Percentiles rank a stretch among this genome's conserved stretches.
These are phyloP conservation scores for Hemistola chrysoprasaria DNA, from an alignment of 2,888 invertebrate species.

Conservation along the genomic window DNA sequence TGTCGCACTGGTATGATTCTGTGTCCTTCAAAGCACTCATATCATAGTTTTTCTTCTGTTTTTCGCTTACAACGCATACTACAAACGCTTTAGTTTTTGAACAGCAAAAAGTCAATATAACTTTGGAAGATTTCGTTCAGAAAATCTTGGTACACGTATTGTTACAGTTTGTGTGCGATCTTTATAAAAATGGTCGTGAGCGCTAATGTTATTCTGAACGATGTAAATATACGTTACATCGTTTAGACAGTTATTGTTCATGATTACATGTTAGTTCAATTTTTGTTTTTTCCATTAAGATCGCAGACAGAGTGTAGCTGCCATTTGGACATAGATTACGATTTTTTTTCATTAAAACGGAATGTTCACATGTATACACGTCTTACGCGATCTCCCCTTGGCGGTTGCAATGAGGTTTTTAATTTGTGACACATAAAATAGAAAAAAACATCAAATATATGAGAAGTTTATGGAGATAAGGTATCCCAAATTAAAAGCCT, in stretches of 20 bases:
- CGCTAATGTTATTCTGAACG: too few species aligned
- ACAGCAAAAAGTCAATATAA: slow-evolving; percentile 51
- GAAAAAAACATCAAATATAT: slow-evolving; percentile 1
- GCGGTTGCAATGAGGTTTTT: slow-evolving; percentile 43
- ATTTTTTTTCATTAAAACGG: slow-evolving; percentile 62
- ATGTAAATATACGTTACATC: too few species aligned
- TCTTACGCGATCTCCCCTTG: slow-evolving; percentile 42
- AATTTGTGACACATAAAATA: slow-evolving; percentile 32
- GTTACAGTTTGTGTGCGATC: too few species aligned
- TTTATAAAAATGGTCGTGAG: too few species aligned
- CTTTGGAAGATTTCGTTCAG: slow-evolving; percentile 41
- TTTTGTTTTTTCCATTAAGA: too few species aligned
- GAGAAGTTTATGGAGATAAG: too few species aligned
- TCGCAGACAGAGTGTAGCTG: too few species aligned
- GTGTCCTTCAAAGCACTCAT: slow-evolving; percentile 77
- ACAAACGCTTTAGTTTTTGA: slow-evolving; percentile 52
- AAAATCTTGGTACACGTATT: slow-evolving; percentile 62
- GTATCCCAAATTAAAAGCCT: slow-evolving; percentile 44
- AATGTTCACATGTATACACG: slow-evolving; percentile 72
- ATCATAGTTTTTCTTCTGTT: slow-evolving; percentile 64
- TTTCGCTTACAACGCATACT: slow-evolving; percentile 59
- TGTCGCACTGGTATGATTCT: slow-evolving; percentile 61
- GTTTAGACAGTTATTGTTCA: too few species aligned
- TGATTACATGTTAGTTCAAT: too few species aligned
- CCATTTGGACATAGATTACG: slow-evolving; percentile 47